These are phyloP conservation scores for Oikopleura dioica DNA, from an alignment of 23 tunicate species.

Conservation along the genomic window DNA sequence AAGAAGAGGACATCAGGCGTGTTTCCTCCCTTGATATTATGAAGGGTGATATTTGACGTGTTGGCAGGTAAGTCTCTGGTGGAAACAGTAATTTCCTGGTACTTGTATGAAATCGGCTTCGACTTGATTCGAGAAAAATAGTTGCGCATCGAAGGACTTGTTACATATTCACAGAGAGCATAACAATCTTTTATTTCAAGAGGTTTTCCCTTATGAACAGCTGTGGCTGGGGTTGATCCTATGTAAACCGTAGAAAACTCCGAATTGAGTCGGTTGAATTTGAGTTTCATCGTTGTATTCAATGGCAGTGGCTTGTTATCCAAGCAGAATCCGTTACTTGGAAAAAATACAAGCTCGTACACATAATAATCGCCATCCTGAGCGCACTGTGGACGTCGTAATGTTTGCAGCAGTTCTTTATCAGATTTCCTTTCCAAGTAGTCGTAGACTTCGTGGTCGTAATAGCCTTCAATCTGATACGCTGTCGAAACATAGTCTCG, in stretches of 20 bases:
- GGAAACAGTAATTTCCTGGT: not conserved
- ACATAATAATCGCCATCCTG: not conserved
- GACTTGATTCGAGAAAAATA: not conserved
- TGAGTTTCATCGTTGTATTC: not conserved
- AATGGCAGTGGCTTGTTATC: not conserved
- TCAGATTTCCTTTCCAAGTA: too few relatives aligned
- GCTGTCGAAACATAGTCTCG: not conserved
- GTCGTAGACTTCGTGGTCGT: not conserved
- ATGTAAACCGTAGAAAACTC: not conserved
- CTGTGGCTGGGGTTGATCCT: not conserved
- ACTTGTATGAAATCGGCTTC: not conserved
- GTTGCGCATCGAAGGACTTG: not conserved
- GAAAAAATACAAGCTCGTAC: not conserved
- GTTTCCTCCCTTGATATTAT: not conserved
- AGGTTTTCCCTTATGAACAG: not conserved
- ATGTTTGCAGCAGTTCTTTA: too few relatives aligned
- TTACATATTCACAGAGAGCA: not conserved
- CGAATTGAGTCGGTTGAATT: not conserved
- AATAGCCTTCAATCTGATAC: not conserved
- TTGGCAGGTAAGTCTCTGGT: not conserved
- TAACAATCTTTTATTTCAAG: not conserved
- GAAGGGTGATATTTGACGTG: not conserved
- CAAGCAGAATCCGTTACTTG: not conserved
- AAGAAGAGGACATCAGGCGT: not conserved
- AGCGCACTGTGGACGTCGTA: not conserved